Evolutionary conservation across 2,888 invertebrate species (phyloP), one percentile per base, ranked within the genome.

Genomic region (Troilus luridus): DNA sequence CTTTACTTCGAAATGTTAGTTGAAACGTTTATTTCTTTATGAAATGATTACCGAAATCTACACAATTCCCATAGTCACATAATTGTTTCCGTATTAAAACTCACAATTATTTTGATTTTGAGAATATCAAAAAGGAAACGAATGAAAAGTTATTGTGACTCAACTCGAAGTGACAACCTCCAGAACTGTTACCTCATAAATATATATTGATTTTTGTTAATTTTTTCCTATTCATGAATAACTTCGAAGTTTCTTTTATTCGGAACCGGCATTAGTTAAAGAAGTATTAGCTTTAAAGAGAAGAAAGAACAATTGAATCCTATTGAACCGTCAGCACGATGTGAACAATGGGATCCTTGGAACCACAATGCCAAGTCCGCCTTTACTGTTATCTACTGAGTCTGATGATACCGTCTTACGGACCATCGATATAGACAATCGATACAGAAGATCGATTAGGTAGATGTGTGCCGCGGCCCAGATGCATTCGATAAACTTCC

Each of bases 401-500:
- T 12, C 24, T 24, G 67, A 67, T 5, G 64, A 64, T 64, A 64
- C 5, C 17, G 14, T 17, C 72, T 77, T 1, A 5, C n/a, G 17
- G 72, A 41, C 19, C 41, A 41, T 41, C 41, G 27, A 41, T 41
- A 77, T 17, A 17, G 72, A 77, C 72, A 77, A 77, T 77, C 41
- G 72, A 21, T 24, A 17, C 17, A 77, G 24, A 41, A 77, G 72
- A 41, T 77, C 72, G 41, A 77, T 77, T 41, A 77, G 41, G 19
- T 77, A 41, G 8, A 77, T 77, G 72, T 77, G 72, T 14, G 72
- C 72, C 72, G 72, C 41, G 72, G 27, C 72, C 72, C 72, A 77
- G 41, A 77, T 77, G 41, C 72, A 77, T 77, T 77, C 7, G 85
- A 56, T 85, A n/a, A 85, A 85, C 56, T 85, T 85, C 56, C 85